A percentile compares a stretch with the other conserved stretches of the same genome.
These are phyloP conservation scores for Umimayanthus kanabou DNA, from an alignment of 92 coral and sea anemone genomes.

Conservation along the genomic window DNA sequence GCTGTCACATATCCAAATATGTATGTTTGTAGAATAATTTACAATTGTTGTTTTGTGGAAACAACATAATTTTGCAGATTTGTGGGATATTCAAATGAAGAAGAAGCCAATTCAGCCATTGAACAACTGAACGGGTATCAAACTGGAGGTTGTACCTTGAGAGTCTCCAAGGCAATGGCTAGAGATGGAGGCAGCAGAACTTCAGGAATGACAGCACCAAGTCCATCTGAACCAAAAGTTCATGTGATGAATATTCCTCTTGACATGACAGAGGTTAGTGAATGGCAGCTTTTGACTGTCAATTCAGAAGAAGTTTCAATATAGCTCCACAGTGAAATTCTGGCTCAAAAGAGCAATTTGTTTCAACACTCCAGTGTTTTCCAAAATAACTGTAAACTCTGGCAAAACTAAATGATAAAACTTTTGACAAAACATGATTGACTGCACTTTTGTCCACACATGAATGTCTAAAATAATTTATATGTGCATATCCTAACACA, in stretches of 20 bases:
- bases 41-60: not conserved
- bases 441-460: too few relatives aligned
- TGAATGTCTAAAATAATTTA: too few relatives aligned
- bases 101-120: conserved; percentile 70
- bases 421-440: too few relatives aligned
- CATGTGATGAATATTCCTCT: conserved; percentile 81
- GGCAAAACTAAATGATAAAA: too few relatives aligned
- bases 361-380: too few relatives aligned
- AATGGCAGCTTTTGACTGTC: not conserved
- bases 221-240: conserved; percentile 52
- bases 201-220: not conserved
- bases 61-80: conserved; percentile 53
- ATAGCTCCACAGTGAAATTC: too few relatives aligned
- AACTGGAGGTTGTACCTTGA: conserved; percentile 52
- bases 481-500: too few relatives aligned
- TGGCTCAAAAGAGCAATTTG: too few relatives aligned
- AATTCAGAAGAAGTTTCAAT: not conserved
- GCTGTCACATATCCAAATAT: too few relatives aligned
- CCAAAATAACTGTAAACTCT: too few relatives aligned
- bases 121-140: conserved; percentile 59
- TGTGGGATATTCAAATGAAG: conserved; percentile 73
- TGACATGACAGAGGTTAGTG: conserved; percentile 75
- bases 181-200: conserved; percentile 43
- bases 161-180: conserved; percentile 65
- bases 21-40: too few relatives aligned